Conservation (phyloP, 2,888 invertebrate species). For the Hermaeophaga mercurialis region DNA sequence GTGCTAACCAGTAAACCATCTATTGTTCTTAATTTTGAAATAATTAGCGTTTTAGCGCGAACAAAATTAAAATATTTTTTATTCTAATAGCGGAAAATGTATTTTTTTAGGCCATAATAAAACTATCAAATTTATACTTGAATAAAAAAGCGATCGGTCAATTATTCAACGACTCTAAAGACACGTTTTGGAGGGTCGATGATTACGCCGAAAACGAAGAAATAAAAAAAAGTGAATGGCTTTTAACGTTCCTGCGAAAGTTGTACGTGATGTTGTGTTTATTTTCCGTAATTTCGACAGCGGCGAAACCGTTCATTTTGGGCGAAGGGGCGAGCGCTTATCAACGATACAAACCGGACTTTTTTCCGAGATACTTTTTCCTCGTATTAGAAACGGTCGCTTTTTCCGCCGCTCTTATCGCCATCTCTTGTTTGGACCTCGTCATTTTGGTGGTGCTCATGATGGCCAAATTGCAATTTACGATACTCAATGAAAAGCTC, state of each 20-base stretch:
- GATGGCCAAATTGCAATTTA: conserved; percentile 9
- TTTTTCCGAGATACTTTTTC: conserved; percentile 9
- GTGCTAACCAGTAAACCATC: too few species aligned
- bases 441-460: conserved; percentile 3
- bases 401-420: neutral
- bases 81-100: too few species aligned
- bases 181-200: neutral
- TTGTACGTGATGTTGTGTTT: neutral
- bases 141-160: neutral
- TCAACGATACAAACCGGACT: neutral
- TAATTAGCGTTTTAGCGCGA: too few species aligned
- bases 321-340: neutral
- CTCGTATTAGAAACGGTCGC: neutral
- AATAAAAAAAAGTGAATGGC: neutral
- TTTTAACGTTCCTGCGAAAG: neutral
- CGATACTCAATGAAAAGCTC: conserved; percentile 6
- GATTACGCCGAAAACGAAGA: neutral
- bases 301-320: neutral
- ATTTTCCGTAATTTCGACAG: neutral
- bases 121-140: neutral
- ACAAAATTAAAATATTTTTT: too few species aligned
- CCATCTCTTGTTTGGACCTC: conserved; percentile 1
- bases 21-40: too few species aligned
- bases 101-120: neutral
- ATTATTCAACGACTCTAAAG: neutral